phyloP scores from a whole-genome alignment of 2,797 vertebrate species.

The Esox lucius region DNA sequence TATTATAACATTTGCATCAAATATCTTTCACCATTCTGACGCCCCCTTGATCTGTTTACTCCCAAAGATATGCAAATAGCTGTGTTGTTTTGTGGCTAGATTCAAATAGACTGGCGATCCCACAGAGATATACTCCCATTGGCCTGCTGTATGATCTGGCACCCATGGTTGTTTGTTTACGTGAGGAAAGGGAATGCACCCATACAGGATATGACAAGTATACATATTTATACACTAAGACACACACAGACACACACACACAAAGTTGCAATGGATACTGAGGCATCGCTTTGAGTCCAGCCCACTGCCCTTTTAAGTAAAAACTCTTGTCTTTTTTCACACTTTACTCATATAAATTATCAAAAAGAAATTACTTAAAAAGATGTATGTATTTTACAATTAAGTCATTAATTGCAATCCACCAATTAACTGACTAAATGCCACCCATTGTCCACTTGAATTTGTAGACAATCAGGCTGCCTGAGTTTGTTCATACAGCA shows the following conservation, averaged over 20 bases:
- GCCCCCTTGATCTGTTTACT: not conserved
- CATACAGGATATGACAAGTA: constrained; percentile 33
- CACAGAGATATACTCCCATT: constrained; percentile 40
- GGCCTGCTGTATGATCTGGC: constrained; percentile 34
- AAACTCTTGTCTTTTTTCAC: too few relatives aligned
- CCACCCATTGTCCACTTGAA: too few relatives aligned
- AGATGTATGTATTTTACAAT: too few relatives aligned
- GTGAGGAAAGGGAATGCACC: constrained; percentile 24
- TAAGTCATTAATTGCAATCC: too few relatives aligned
- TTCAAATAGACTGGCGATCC: constrained; percentile 30
- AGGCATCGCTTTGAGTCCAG: not conserved
- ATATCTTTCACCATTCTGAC: not conserved
- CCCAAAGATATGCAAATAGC: not conserved
- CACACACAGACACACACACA: constrained; percentile 8
- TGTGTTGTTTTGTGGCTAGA: constrained; percentile 12
- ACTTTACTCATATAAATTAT: too few relatives aligned
- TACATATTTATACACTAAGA: constrained; percentile 7
- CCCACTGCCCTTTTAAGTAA: too few relatives aligned
- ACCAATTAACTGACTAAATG: too few relatives aligned
- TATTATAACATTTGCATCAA: not conserved
- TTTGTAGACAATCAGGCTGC: too few relatives aligned
- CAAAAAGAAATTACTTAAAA: too few relatives aligned
- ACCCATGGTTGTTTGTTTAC: constrained; percentile 51
- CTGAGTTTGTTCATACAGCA: too few relatives aligned
- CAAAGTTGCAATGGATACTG: not conserved